Percentiles rank a stretch among this genome's conserved stretches.
These are phyloP conservation scores for Zele albiditarsus DNA, from an alignment of 2,888 invertebrate genomes.

Conservation along the genomic window DNA sequence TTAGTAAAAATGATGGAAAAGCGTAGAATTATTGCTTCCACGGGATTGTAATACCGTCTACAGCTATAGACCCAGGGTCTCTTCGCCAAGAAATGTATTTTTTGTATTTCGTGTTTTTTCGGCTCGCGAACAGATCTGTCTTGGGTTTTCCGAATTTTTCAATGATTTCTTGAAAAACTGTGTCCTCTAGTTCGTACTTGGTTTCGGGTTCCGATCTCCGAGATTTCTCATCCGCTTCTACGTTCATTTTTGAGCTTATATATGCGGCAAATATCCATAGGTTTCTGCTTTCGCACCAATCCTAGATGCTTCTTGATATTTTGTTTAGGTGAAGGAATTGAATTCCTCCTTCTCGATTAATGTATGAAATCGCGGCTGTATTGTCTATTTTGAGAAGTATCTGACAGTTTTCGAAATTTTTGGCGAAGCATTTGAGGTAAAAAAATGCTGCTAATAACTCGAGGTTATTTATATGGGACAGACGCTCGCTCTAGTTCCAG, in stretches of 20 bases:
- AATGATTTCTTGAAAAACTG: slow-evolving; percentile 23
- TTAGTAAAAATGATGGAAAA: slow-evolving; percentile 39
- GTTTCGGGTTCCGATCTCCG: slow-evolving; percentile 34
- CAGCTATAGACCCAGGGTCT: slow-evolving; percentile 30
- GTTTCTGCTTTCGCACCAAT: slow-evolving; percentile 36
- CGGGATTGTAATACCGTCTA: slow-evolving; percentile 40
- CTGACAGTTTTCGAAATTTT: neutral
- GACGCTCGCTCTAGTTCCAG: slow-evolving; percentile 18
- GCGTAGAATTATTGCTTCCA: slow-evolving; percentile 39
- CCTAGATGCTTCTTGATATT: too few species aligned
- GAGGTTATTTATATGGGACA: slow-evolving; percentile 33
- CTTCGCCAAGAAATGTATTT: slow-evolving; percentile 38
- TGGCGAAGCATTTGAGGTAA: slow-evolving; percentile 35
- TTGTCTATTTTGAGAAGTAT: slow-evolving; percentile 34
- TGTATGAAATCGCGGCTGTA: too few species aligned
- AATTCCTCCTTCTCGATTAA: too few species aligned
- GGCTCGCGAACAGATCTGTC: slow-evolving; percentile 41
- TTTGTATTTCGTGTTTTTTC: slow-evolving; percentile 32
- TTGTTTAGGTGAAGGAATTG: too few species aligned
- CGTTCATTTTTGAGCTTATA: slow-evolving; percentile 38
- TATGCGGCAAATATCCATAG: slow-evolving; percentile 40
- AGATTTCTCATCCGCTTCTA: slow-evolving; percentile 39
- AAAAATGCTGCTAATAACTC: slow-evolving; percentile 27
- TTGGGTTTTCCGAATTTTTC: slow-evolving; percentile 28
- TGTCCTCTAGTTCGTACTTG: slow-evolving; percentile 26